Evolutionary conservation across 2,113 vertebrate genomes (phyloP), one percentile per base, ranked within the genome.

Genomic region (Tupaia tana): DNA sequence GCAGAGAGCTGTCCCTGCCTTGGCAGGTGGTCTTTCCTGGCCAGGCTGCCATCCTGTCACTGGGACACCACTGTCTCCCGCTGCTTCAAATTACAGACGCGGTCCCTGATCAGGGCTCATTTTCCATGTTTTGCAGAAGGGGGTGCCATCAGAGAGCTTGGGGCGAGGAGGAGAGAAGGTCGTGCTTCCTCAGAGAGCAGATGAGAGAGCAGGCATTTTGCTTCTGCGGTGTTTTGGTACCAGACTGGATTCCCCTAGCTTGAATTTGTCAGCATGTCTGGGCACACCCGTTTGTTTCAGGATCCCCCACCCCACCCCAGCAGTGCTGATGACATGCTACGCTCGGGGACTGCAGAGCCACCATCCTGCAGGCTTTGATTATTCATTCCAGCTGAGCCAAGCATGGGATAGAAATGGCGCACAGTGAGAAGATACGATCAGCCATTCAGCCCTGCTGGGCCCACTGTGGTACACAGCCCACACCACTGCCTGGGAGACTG

Each of bases 371-470:
- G n/a, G 27, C 15, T 78, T 73, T 2, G 52, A 9, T 34, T 63
- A 16, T 34, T 14, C 63, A 61, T 15, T 81, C 80, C 77, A 83
- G 29, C 27, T 7, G 54, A 70, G 34, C 18, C 61, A 18, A 7
- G 19, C 34, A 2, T 3, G 1, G 58, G 10, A 29, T 0, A 34
- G 24, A 85, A 83, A 31, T 3, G 3, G 59, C 34, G 43, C 74
- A 0, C 0, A 79, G 43, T 18, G 19, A 24, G 22, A 70, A 70
- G 43, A 34, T 0, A 43, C 2, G 15, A n/a, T 29, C 58, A 56
- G 29, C 1, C 3, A 18, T 9, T 11, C n/a, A 74, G 56, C 19
- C 58, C 22, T 1, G 6, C 54, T n/a, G 11, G 25, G 10, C 43
- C 43, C 43, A 43, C 43, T 43, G 43, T 43, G 43, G 43, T 43